These are phyloP conservation scores for Psittacula derbiana DNA, from an alignment of 2,797 vertebrate species.

Conservation along the genomic window DNA sequence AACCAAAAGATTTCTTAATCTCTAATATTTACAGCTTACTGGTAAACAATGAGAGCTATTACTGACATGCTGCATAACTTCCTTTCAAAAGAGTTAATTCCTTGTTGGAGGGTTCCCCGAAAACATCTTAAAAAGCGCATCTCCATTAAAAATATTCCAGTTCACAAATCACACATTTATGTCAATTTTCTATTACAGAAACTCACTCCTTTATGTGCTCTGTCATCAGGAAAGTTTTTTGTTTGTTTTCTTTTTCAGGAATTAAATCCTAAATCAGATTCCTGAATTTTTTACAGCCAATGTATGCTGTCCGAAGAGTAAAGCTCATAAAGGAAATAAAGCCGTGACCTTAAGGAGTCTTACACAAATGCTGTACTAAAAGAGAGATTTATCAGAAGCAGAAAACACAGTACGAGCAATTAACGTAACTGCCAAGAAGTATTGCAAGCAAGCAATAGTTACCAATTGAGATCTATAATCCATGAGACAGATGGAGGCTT, in stretches of 20 bases:
- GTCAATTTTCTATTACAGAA: neutral
- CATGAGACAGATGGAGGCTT: slow-evolving; percentile 62
- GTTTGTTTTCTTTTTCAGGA: neutral
- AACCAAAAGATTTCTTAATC: neutral
- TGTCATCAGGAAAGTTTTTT: neutral
- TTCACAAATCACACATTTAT: neutral
- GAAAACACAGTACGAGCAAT: slow-evolving; percentile 21
- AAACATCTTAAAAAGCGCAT: neutral
- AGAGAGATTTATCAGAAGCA: slow-evolving; percentile 1
- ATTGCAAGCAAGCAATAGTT: slow-evolving; percentile 60
- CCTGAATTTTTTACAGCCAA: neutral
- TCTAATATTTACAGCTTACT: neutral
- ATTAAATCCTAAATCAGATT: neutral
- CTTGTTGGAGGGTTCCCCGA: fast-evolving
- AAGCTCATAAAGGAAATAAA: slow-evolving; percentile 42
- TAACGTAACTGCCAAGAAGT: slow-evolving; percentile 30
- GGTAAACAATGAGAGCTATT: neutral
- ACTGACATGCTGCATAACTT: neutral
- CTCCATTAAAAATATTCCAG: neutral
- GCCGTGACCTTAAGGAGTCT: neutral
- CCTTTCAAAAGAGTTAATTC: neutral
- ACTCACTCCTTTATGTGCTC: slow-evolving; percentile 3
- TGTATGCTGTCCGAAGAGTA: neutral
- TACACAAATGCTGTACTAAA: neutral
- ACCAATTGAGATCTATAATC: slow-evolving; percentile 71